These are phyloP conservation scores for Camelus bactrianus DNA, from an alignment of 2,113 vertebrate species.

Conservation along the genomic window DNA sequence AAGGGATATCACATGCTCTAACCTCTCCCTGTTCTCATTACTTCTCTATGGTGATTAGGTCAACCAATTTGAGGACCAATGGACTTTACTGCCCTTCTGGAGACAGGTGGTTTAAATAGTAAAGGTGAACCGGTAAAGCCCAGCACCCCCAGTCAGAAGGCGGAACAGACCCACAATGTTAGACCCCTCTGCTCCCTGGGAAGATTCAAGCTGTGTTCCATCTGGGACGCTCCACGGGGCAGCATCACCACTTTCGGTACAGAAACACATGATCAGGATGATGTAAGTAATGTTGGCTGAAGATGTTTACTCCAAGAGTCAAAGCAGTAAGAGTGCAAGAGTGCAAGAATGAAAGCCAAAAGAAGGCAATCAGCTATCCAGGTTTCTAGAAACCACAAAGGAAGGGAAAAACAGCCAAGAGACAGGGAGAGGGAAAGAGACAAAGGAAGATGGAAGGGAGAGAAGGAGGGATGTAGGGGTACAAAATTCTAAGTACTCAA, in stretches of 20 bases:
- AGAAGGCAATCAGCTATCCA: neutral
- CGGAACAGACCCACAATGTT: rapidly evolving
- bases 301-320: neutral
- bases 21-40: neutral
- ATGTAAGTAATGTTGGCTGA: neutral
- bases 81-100: rapidly evolving
- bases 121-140: neutral
- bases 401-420: neutral
- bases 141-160: rapidly evolving
- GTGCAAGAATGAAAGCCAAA: neutral
- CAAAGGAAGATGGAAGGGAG: neutral
- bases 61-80: neutral
- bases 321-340: neutral
- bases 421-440: neutral
- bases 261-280: neutral
- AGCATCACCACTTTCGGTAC: neutral
- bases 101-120: no score
- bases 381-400: neutral
- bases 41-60: neutral
- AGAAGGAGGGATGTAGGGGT: neutral
- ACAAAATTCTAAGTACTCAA: neutral
- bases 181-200: neutral
- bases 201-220: neutral
- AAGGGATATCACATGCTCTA: neutral
- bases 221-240: neutral